Percentiles rank a stretch among this genome's conserved stretches.
These are phyloP conservation scores for Galendromus occidentalis DNA, from an alignment of 1,140 invertebrate genomes.

Conservation along the genomic window DNA sequence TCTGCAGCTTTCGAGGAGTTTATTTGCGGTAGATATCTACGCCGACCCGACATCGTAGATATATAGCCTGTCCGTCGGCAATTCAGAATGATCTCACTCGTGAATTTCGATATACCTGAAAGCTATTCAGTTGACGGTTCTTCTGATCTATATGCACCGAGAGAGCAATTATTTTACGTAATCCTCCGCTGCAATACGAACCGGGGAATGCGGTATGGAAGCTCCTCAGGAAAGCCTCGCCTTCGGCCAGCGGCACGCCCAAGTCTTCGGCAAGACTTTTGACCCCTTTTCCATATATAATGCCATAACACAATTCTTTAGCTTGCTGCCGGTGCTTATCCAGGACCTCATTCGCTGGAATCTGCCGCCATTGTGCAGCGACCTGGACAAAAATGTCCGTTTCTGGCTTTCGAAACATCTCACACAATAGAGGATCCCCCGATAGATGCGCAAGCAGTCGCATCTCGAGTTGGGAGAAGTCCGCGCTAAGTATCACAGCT, in stretches of 20 bases:
- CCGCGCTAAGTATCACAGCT: conserved; percentile 53
- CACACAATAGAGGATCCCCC: conserved; percentile 45
- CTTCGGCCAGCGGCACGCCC: conserved; percentile 55
- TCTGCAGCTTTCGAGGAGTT: conserved; percentile 37
- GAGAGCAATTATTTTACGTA: too few relatives aligned
- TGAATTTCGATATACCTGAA: conserved; percentile 38
- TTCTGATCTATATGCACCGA: background rate
- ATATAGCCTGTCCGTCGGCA: conserved; percentile 55
- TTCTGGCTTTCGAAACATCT: conserved; percentile 38
- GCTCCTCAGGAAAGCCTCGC: conserved; percentile 49
- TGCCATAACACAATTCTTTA: conserved; percentile 80
- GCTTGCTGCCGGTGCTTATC: conserved; percentile 56
- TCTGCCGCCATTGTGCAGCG: conserved; percentile 55
- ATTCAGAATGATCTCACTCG: conserved; percentile 40
- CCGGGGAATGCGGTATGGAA: conserved; percentile 66
- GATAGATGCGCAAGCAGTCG: conserved; percentile 76
- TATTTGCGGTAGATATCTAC: conserved; percentile 56
- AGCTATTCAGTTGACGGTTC: conserved; percentile 12
- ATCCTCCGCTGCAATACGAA: too few relatives aligned
- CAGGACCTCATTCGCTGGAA: conserved; percentile 42
- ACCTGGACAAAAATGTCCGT: conserved; percentile 70
- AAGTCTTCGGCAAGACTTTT: conserved; percentile 61
- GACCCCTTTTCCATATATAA: conserved; percentile 90
- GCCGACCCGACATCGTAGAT: conserved; percentile 54
- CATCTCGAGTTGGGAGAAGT: conserved; percentile 89